Evolutionary conservation across 1,140 invertebrate genomes (phyloP), one percentile per base, ranked within the genome.

Genomic region (Palaemon carinicauda): DNA sequence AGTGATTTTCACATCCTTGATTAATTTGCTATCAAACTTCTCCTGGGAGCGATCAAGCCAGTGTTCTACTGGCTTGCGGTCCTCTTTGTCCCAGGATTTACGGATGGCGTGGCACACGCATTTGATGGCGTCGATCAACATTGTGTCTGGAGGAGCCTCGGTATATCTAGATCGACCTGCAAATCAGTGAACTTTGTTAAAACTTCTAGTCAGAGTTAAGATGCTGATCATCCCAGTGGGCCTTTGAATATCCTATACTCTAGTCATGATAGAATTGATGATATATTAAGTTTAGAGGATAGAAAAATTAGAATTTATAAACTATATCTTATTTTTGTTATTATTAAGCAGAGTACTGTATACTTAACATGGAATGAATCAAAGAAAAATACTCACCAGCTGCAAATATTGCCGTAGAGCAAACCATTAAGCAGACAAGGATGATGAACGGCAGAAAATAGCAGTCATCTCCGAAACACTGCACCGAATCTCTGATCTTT

Each of bases 41-140:
- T 75, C 81, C 0, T 56, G n/a, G 3, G 96, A 95, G 90, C 95
- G 92, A 90, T 97, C 95, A 56, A 97, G 90, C 96, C 96, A 97
- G 90, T 97, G 95, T 0, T 93, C 92, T 19, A 71, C 88, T 0
- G 84, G 80, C 51, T 81, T 77, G 4, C 56, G 29, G 24, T 69
- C 53, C 7, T 51, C 33, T 29, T 56, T 60, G 17, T 50, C 71
- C 56, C 60, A 82, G 9, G 52, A 27, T 21, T 83, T 87, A 10
- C 53, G 53, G 19, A 82, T n/a, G 41, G 88, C 88, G 27, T 87
- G 53, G 0, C 29, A 4, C 19, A 87, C 21, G 56, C 88, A 89
- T 14, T 54, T 27, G 1, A 83, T 27, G 4, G 80, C 65, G 9
- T 69, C n/a, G 9, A 89, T n/a, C 31, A 89, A 29, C 83, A 87